Evolutionary conservation across 2,797 vertebrate species (phyloP), one percentile per base, ranked within the genome.

Genomic region (Ataeniobius toweri): DNA sequence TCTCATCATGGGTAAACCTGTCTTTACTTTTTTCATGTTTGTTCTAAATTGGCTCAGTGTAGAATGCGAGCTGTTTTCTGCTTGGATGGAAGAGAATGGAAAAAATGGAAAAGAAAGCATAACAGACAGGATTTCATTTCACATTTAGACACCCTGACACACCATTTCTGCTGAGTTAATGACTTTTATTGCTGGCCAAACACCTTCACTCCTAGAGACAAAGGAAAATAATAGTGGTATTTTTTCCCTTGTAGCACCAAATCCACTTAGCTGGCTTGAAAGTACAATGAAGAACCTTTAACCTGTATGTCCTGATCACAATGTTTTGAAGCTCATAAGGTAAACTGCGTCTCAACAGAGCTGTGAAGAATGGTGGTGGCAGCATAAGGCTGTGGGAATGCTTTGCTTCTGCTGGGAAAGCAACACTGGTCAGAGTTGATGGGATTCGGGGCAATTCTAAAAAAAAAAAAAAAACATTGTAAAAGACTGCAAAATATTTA

Each of bases 71-170:
- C 74, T 75, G 46, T 82, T 88, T 92, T 86, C 76, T 85, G 75
- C 81, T 86, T 58, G 53, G 71, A 83, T 85, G 75, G 87, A 86
- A 80, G 61, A 65, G 82, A 87, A 85, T 76, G 72, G 55, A 55
- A 73, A 67, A 59, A 65, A 73, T 74, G 75, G 26, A 48, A 31
- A 55, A 59, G 4, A 56, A 55, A 75, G 12, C 44, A 63, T 20
- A 51, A 3, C 1, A 0, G 56, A 55, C 73, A 85, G 91, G 89
- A 82, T 92, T 93, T 92, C 84, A 80, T 90, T 75, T 83, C 71
- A 90, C 74, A 80, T 77, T 24, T 81, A 65, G 22, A 70, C 74
- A 81, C 2, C 80, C 85, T 85, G 85, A 84, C 28, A 28, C 63
- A 48, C 73, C 85, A 75, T 48, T 85, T 84, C 69, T 55, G 9